These are phyloP conservation scores for Apogon hyalosoma DNA, from an alignment of 2,797 vertebrate genomes.

Conservation along the genomic window DNA sequence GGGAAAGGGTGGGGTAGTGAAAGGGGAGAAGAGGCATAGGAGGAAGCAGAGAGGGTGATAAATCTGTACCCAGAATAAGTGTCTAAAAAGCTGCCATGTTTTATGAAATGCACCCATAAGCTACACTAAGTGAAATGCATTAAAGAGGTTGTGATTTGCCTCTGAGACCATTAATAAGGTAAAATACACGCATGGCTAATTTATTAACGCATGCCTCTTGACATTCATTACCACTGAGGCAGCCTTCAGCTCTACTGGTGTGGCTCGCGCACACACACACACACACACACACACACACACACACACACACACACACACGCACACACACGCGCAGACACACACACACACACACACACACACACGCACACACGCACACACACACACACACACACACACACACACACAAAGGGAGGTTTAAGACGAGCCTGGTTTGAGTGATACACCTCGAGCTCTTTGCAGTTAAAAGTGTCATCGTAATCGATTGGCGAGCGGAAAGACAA, in stretches of 20 bases:
- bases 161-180: slow-evolving; percentile 82
- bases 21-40: slow-evolving; percentile 11
- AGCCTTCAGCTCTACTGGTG: slow-evolving; percentile 50
- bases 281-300: slow-evolving; percentile 17
- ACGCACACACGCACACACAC: too few species aligned
- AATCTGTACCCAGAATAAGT: slow-evolving; percentile 64
- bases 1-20: slow-evolving; percentile 8
- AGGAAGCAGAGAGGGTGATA: slow-evolving; percentile 58
- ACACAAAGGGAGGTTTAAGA: slow-evolving; percentile 8
- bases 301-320: slow-evolving; percentile 15
- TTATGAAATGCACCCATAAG: slow-evolving; percentile 82
- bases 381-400: too few species aligned
- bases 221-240: slow-evolving; percentile 79
- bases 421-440: slow-evolving; percentile 59
- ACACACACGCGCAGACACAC: too few species aligned
- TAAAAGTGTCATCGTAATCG: slow-evolving; percentile 75
- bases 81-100: slow-evolving; percentile 78
- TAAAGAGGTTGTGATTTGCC: slow-evolving; percentile 80
- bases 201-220: slow-evolving; percentile 75
- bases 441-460: slow-evolving; percentile 59
- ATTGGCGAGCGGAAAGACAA: slow-evolving; percentile 64
- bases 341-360: too few species aligned
- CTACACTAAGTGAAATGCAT: slow-evolving; percentile 83
- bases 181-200: slow-evolving; percentile 80
- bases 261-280: slow-evolving; percentile 13